Evolutionary conservation across 1,140 invertebrate genomes (phyloP).

Genomic region (Lamellibrachia luymesi): DNA sequence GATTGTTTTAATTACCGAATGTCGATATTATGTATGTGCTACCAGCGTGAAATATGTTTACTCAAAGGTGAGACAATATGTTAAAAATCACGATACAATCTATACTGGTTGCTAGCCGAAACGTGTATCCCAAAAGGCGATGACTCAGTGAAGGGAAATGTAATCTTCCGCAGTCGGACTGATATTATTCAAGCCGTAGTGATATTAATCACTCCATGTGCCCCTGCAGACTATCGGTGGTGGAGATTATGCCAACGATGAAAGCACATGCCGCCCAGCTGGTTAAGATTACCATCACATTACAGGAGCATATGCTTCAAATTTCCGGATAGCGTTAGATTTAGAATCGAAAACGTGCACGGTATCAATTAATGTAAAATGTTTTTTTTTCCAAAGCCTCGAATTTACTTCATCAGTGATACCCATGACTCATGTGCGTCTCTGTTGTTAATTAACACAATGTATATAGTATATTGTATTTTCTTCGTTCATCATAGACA

Average conservation of each 20-base stretch:
- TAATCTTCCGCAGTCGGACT: neutral
- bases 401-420: neutral
- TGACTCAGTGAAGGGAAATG: neutral
- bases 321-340: neutral
- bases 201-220: neutral
- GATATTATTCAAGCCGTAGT: neutral
- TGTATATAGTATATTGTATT: neutral
- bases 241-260: neutral
- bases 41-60: too few relatives aligned
- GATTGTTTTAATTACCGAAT: too few relatives aligned
- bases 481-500: neutral
- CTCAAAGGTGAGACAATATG: neutral
- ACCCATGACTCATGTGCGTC: neutral
- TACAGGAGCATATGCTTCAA: neutral
- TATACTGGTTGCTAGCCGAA: neutral
- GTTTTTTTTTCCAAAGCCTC: neutral
- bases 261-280: neutral
- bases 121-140: neutral
- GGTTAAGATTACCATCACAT: neutral
- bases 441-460: neutral
- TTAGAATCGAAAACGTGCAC: neutral
- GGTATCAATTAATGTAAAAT: neutral
- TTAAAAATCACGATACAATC: neutral
- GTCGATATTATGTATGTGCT: too few relatives aligned
- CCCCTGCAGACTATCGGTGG: neutral